Evolutionary conservation across 1,140 invertebrate genomes (phyloP).

Genomic region (Leucophenga varia): DNA sequence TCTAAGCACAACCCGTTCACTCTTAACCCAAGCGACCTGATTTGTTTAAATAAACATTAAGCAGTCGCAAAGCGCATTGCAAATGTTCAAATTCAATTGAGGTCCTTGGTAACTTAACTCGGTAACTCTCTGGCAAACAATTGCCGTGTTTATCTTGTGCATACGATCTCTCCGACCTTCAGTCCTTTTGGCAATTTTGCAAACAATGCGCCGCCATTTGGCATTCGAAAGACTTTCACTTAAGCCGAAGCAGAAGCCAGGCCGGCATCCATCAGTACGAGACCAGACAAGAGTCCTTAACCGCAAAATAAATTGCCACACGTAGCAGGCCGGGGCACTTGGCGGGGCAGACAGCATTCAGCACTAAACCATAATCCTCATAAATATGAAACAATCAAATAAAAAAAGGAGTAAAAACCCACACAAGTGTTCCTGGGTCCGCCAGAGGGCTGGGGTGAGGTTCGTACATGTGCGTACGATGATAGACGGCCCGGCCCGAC

Average conservation of each 20-base stretch:
- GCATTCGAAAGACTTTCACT: slow-evolving; percentile 26
- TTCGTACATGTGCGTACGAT: too few relatives aligned
- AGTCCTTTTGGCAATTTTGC: slow-evolving; percentile 16
- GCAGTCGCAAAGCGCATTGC: slow-evolving; percentile 10
- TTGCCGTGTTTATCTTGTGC: too few relatives aligned
- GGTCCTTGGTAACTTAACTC: slow-evolving; percentile 11
- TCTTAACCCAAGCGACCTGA: slow-evolving; percentile 13
- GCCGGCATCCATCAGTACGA: slow-evolving; percentile 18
- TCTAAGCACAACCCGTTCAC: neutral
- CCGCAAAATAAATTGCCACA: slow-evolving; percentile 38
- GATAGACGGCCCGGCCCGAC: slow-evolving; percentile 9
- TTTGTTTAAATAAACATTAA: slow-evolving; percentile 25
- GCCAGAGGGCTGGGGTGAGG: too few relatives aligned
- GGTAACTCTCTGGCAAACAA: neutral
- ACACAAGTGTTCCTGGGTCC: neutral
- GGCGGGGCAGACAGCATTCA: slow-evolving; percentile 5
- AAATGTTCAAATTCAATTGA: slow-evolving; percentile 28
- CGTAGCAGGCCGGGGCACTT: slow-evolving; percentile 1
- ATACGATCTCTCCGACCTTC: slow-evolving; percentile 2
- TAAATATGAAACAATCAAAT: slow-evolving; percentile 53
- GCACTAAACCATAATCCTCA: slow-evolving; percentile 44
- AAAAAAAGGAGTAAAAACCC: slow-evolving; percentile 34
- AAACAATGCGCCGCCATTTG: slow-evolving; percentile 21
- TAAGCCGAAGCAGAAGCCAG: slow-evolving; percentile 19
- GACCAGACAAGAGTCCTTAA: slow-evolving; percentile 23